Conservation (phyloP, 92 coral and sea anemone genomes). For the Epizoanthus stellaris region DNA sequence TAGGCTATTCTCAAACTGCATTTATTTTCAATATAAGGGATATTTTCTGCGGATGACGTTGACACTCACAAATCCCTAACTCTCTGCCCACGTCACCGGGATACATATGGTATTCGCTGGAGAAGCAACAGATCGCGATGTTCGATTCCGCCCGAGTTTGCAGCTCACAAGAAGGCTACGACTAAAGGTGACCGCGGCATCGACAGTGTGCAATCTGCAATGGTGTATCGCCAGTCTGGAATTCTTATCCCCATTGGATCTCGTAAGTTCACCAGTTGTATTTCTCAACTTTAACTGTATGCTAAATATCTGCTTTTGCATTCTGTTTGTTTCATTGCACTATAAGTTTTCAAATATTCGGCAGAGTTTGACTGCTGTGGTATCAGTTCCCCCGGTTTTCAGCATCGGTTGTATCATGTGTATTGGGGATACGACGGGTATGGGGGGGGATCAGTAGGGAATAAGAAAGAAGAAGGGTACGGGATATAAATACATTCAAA, state of each 20-base stretch:
- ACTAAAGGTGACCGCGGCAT: slow-evolving; percentile 33
- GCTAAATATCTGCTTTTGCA: too few relatives aligned
- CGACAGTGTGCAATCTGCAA: background rate
- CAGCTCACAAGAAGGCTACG: background rate
- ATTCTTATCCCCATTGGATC: slow-evolving; percentile 17
- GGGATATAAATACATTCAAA: too few relatives aligned
- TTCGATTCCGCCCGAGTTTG: background rate
- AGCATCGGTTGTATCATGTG: too few relatives aligned
- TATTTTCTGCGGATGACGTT: background rate
- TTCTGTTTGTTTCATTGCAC: background rate
- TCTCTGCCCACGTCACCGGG: slow-evolving; percentile 31
- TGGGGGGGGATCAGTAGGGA: too few relatives aligned
- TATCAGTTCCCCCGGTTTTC: too few relatives aligned
- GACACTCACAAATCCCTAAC: background rate
- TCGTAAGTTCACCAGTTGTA: background rate
- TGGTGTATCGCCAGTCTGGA: background rate
- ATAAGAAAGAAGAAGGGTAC: too few relatives aligned
- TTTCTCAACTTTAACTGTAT: too few relatives aligned
- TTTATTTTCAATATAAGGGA: background rate
- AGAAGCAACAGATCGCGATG: slow-evolving; percentile 12
- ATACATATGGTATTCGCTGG: slow-evolving; percentile 17
- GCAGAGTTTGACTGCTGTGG: too few relatives aligned
- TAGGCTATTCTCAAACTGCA: background rate
- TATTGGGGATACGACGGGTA: too few relatives aligned
- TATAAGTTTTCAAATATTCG: background rate